Evolutionary conservation across 2,888 invertebrate species (phyloP).

Genomic region (Sisyra terminalis): DNA sequence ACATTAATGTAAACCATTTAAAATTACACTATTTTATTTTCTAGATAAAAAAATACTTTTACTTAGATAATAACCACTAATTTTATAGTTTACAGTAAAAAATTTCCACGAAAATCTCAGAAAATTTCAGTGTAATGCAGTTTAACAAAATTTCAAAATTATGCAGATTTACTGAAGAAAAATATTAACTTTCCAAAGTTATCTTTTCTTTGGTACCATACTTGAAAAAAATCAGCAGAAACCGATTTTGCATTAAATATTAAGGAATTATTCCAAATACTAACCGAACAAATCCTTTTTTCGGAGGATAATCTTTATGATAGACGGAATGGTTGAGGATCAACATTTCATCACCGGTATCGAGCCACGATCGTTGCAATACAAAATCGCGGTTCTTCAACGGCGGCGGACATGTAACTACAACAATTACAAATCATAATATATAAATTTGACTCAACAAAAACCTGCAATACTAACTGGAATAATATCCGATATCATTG

Average conservation of each 20-base stretch:
- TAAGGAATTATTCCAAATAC: constrained; percentile 1
- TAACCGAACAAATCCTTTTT: constrained; percentile 63
- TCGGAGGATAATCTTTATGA: constrained; percentile 71
- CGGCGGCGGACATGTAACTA: constrained; percentile 76
- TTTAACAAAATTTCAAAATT: no score
- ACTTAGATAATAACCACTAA: no score
- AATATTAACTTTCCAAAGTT: no score
- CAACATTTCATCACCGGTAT: constrained; percentile 69
- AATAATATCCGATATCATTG: constrained; percentile 86
- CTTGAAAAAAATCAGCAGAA: not conserved
- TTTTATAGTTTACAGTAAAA: no score
- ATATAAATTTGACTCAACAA: no score
- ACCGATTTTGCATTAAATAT: not conserved
- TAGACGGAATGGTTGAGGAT: constrained; percentile 83
- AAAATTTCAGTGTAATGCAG: no score
- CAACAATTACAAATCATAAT: constrained; percentile 15
- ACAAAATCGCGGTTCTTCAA: constrained; percentile 85
- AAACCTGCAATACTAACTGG: constrained; percentile 40
- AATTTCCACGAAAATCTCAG: no score
- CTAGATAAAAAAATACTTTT: no score
- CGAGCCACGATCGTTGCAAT: constrained; percentile 81
- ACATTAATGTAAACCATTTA: no score
- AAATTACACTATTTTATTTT: no score
- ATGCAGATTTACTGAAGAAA: not conserved
- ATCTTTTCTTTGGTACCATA: no score